Percentiles rank a stretch among this genome's conserved stretches.
Evolutionary conservation across 2,888 invertebrate species (phyloP).

Genomic region (Drosophila phalerata): DNA sequence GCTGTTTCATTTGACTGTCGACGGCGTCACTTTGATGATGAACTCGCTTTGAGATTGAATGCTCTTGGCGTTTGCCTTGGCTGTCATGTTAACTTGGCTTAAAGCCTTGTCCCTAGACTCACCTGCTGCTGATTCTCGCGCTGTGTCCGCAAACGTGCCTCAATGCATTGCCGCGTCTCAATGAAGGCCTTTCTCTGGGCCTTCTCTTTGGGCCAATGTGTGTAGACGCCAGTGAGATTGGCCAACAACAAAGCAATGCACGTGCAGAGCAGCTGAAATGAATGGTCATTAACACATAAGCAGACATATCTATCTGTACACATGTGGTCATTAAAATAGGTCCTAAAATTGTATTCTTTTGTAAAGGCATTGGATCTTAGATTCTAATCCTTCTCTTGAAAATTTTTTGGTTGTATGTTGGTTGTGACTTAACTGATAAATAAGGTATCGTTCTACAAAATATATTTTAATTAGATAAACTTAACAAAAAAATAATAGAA

Average conservation of each 20-base stretch:
- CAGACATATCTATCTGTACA: neutral
- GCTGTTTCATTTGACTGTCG: slow-evolving; percentile 28
- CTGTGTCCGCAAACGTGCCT: slow-evolving; percentile 95
- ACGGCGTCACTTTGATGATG: slow-evolving; percentile 43
- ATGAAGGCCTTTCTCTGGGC: slow-evolving; percentile 96
- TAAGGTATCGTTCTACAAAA: too few species aligned
- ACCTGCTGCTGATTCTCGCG: slow-evolving; percentile 98
- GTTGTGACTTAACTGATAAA: too few species aligned
- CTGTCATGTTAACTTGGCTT: slow-evolving; percentile 22
- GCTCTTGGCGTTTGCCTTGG: neutral
- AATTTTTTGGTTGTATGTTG: too few species aligned
- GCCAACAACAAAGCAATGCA: slow-evolving; percentile 90
- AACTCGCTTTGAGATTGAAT: slow-evolving; percentile 6
- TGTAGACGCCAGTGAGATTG: slow-evolving; percentile 94
- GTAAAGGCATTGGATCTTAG: neutral
- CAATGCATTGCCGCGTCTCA: slow-evolving; percentile 97
- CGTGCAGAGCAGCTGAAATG: slow-evolving; percentile 80
- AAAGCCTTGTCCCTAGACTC: slow-evolving; percentile 55
- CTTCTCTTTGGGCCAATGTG: slow-evolving; percentile 95
- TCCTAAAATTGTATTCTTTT: neutral
- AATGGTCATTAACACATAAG: slow-evolving; percentile 26
- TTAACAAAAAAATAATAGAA: too few species aligned
- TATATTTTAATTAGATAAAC: too few species aligned
- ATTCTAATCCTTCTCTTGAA: too few species aligned
- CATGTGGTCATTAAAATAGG: neutral